These are phyloP conservation scores for Dryadula phaetusa DNA, from an alignment of 2,888 invertebrate species.

Conservation along the genomic window DNA sequence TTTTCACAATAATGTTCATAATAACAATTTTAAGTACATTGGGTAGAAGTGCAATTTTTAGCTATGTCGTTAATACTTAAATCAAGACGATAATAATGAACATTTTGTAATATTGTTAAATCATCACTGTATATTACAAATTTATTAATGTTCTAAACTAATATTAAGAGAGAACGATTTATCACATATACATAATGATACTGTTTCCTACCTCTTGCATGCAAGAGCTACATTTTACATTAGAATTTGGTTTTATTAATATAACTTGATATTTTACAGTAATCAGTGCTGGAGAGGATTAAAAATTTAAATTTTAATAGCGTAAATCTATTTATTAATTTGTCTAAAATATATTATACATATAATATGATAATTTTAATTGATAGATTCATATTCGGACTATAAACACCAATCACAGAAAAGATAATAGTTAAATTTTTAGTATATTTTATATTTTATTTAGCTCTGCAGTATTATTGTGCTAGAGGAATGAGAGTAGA, in stretches of 20 bases:
- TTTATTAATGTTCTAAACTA: constrained; percentile 35
- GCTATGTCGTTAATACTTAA: constrained; percentile 40
- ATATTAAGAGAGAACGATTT: constrained; percentile 43
- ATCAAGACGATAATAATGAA: constrained; percentile 31
- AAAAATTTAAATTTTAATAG: constrained; percentile 38
- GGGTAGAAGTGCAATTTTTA: constrained; percentile 48
- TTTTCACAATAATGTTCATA: constrained; percentile 50
- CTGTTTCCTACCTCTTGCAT: constrained; percentile 34
- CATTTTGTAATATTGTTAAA: constrained; percentile 22
- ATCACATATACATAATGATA: constrained; percentile 45
- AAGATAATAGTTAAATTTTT: constrained; percentile 49
- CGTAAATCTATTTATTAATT: constrained; percentile 48
- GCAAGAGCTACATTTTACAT: constrained; percentile 34
- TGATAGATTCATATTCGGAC: constrained; percentile 62
- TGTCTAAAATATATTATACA: constrained; percentile 60
- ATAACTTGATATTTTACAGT: constrained; percentile 38
- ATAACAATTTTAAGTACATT: constrained; percentile 75
- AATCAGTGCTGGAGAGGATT: constrained; percentile 34
- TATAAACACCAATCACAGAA: constrained; percentile 54
- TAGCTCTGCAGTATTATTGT: constrained; percentile 67
- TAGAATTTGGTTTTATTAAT: constrained; percentile 35
- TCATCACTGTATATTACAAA: constrained; percentile 31
- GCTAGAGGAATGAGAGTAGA: constrained; percentile 77
- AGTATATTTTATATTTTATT: constrained; percentile 53
- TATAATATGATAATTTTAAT: constrained; percentile 63